Evolutionary conservation across 2,113 vertebrate species (phyloP).

Genomic region (Eublepharis macularius): DNA sequence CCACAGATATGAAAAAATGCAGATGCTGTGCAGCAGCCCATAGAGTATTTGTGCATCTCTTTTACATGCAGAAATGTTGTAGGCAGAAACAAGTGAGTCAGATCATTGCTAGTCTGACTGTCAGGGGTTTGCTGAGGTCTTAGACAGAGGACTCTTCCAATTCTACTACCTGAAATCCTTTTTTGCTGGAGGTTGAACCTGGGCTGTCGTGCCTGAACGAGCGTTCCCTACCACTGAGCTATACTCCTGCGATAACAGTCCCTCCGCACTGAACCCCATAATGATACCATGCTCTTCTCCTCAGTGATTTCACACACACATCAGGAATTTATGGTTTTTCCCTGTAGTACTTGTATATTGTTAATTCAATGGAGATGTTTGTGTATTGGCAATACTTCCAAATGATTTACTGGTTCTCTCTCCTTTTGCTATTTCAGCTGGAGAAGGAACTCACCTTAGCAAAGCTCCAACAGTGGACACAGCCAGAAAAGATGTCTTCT

Average conservation of each 20-base stretch:
- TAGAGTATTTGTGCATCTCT: too few relatives aligned
- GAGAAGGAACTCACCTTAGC: slow-evolving; percentile 82
- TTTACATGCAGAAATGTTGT: not conserved
- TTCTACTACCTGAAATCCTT: not conserved
- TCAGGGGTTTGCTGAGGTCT: not conserved
- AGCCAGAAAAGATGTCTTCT: slow-evolving; percentile 68
- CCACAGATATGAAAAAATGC: not conserved
- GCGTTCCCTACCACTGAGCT: too few relatives aligned
- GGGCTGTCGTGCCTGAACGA: not conserved
- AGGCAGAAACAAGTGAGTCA: not conserved
- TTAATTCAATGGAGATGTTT: not conserved
- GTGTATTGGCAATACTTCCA: not conserved
- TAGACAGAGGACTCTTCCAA: not conserved
- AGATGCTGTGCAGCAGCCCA: not conserved
- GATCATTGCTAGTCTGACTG: not conserved
- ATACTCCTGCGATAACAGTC: too few relatives aligned
- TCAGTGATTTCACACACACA: too few relatives aligned
- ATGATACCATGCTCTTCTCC: too few relatives aligned
- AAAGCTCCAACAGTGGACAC: slow-evolving; percentile 87
- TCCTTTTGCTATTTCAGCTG: slow-evolving; percentile 75
- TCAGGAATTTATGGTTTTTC: not conserved
- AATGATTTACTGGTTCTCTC: not conserved
- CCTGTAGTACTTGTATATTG: not conserved
- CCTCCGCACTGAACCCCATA: too few relatives aligned
- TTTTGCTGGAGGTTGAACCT: not conserved